Evolutionary conservation across 1,140 invertebrate species (phyloP).

Genomic region (Mizuhopecten yessoensis): DNA sequence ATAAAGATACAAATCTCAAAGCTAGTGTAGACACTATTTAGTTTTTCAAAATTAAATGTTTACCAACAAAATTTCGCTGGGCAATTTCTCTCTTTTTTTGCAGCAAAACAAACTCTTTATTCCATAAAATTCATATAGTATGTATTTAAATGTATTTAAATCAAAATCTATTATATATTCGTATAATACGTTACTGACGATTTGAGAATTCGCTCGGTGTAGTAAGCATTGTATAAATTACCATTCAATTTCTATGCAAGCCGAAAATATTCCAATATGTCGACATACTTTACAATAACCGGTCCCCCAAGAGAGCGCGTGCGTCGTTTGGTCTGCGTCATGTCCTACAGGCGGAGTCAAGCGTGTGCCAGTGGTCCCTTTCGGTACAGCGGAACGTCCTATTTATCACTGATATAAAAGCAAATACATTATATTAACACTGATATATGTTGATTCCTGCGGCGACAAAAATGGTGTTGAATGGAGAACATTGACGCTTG

Average conservation of each 20-base stretch:
- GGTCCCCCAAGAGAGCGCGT: neutral
- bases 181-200: too few relatives aligned
- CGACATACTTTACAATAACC: neutral
- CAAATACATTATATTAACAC: constrained; percentile 33
- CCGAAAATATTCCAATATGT: neutral
- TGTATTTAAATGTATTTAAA: too few relatives aligned
- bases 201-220: too few relatives aligned
- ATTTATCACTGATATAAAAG: neutral
- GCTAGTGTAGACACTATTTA: too few relatives aligned
- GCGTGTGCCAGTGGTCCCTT: neutral
- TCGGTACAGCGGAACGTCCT: neutral
- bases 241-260: neutral
- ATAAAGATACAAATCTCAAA: too few relatives aligned
- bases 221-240: neutral
- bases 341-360: neutral
- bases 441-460: constrained; percentile 25
- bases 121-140: too few relatives aligned
- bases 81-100: too few relatives aligned
- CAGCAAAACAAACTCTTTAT: too few relatives aligned
- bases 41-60: too few relatives aligned
- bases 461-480: constrained; percentile 31
- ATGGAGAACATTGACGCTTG: neutral
- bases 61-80: too few relatives aligned
- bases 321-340: neutral
- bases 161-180: too few relatives aligned